phyloP scores from a whole-genome alignment of 2,797 vertebrate species.

The Sebastes wilsoni region DNA sequence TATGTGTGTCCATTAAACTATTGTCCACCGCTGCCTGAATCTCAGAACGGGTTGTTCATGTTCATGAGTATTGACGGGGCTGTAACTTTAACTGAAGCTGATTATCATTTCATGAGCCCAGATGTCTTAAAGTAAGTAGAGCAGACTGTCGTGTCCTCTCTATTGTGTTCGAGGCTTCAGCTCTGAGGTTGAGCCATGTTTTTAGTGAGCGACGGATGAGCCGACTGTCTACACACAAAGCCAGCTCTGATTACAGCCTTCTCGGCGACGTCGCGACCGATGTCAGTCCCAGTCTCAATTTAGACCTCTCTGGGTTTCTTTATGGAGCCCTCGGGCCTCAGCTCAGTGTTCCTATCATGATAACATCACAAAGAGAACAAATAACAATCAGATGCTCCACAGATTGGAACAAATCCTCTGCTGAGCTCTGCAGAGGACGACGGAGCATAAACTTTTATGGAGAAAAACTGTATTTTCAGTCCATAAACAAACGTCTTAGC shows the following conservation, averaged over 20 bases:
- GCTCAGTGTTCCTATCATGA: conserved; percentile 68
- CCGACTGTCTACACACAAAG: conserved; percentile 64
- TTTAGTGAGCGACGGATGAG: conserved; percentile 61
- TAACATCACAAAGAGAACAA: conserved; percentile 75
- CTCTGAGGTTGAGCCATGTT: conserved; percentile 49
- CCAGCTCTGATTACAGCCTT: conserved; percentile 77
- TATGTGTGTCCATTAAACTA: not conserved
- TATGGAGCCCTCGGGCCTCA: conserved; percentile 56
- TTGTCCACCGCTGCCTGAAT: not conserved
- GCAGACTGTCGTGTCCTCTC: conserved; percentile 47
- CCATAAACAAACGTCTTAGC: conserved; percentile 65
- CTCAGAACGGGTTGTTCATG: not conserved
- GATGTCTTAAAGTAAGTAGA: conserved; percentile 21
- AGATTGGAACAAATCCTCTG: conserved; percentile 59
- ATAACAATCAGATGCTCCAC: conserved; percentile 81
- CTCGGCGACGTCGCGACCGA: conserved; percentile 56
- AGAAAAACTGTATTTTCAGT: conserved; percentile 56
- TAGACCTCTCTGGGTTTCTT: conserved; percentile 75
- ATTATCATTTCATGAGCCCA: conserved; percentile 6
- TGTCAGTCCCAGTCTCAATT: conserved; percentile 77
- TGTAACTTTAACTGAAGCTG: conserved; percentile 17
- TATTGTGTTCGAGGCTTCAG: conserved; percentile 35
- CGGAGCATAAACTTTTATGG: conserved; percentile 44
- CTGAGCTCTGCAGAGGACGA: conserved; percentile 10
- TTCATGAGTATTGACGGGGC: not conserved